phyloP scores from a whole-genome alignment of 2,797 vertebrate species.

The Xyrichtys novacula region DNA sequence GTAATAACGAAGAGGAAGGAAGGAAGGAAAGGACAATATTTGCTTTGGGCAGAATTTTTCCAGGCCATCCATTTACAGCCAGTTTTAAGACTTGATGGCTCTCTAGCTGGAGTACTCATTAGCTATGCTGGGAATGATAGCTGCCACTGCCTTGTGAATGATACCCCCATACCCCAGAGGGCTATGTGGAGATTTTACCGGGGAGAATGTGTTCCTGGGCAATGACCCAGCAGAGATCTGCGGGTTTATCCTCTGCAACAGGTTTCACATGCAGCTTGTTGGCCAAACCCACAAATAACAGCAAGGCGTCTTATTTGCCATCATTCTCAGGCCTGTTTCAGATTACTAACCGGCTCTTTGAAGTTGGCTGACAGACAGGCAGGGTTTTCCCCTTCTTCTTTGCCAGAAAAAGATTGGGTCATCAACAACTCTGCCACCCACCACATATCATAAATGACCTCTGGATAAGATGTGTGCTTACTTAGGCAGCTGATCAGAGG shows the following conservation, averaged over 20 bases:
- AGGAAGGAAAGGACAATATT: too few relatives aligned
- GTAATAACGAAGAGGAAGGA: too few relatives aligned
- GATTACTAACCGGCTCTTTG: slow-evolving; percentile 77
- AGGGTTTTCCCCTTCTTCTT: slow-evolving; percentile 74
- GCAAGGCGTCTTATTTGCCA: slow-evolving; percentile 74
- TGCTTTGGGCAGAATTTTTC: too few relatives aligned
- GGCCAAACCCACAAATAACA: slow-evolving; percentile 79
- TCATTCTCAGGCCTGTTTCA: slow-evolving; percentile 72
- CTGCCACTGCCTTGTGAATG: slow-evolving; percentile 11
- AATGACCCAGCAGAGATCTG: slow-evolving; percentile 67
- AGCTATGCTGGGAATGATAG: neutral
- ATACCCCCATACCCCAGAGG: slow-evolving; percentile 12
- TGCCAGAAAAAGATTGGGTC: slow-evolving; percentile 76
- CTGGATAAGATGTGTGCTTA: slow-evolving; percentile 60
- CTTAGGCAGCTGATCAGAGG: slow-evolving; percentile 66
- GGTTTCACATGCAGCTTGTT: slow-evolving; percentile 74
- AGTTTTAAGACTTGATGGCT: too few relatives aligned
- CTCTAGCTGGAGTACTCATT: too few relatives aligned
- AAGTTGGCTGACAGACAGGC: slow-evolving; percentile 71
- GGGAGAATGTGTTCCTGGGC: slow-evolving; percentile 56
- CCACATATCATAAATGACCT: slow-evolving; percentile 68
- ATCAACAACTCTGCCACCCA: slow-evolving; percentile 67
- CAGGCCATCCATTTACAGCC: too few relatives aligned
- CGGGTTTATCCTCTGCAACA: slow-evolving; percentile 74
- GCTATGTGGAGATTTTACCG: slow-evolving; percentile 35